Conservation (phyloP, 1,140 invertebrate species). For the Pectinophora gossypiella region DNA sequence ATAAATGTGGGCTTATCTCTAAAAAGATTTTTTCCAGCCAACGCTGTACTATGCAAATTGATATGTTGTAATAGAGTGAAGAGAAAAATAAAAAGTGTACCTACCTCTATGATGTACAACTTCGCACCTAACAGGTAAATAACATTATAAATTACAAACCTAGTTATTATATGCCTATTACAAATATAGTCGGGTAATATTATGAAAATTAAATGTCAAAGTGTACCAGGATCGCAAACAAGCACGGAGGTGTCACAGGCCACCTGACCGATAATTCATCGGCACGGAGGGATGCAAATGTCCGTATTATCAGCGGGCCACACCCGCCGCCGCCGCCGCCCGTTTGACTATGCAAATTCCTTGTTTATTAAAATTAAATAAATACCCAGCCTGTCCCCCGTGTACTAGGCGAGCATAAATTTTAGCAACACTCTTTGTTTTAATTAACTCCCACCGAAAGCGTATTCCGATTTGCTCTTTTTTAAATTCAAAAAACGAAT, state of each 20-base stretch:
- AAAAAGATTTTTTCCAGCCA: too few species aligned
- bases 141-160: too few species aligned
- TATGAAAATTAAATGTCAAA: conserved; percentile 3
- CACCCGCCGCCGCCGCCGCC: conserved; percentile 24
- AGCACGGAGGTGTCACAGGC: conserved; percentile 2
- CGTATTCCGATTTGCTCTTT: not conserved
- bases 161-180: too few species aligned
- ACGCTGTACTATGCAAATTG: too few species aligned
- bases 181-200: too few species aligned
- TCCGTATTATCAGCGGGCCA: conserved; percentile 42
- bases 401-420: conserved; percentile 17
- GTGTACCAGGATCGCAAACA: conserved; percentile 5
- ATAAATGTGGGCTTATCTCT: too few species aligned
- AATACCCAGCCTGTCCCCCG: conserved; percentile 25
- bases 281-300: conserved; percentile 45
- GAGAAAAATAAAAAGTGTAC: too few species aligned
- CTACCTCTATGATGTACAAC: too few species aligned
- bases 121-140: too few species aligned
- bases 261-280: conserved; percentile 51
- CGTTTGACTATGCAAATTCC: conserved; percentile 43
- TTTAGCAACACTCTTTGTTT: conserved; percentile 14
- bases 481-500: too few species aligned
- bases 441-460: conserved; percentile 27
- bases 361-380: conserved; percentile 66
- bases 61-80: too few species aligned